These are phyloP conservation scores for Promerops cafer DNA, from an alignment of 2,113 vertebrate genomes.

Conservation along the genomic window DNA sequence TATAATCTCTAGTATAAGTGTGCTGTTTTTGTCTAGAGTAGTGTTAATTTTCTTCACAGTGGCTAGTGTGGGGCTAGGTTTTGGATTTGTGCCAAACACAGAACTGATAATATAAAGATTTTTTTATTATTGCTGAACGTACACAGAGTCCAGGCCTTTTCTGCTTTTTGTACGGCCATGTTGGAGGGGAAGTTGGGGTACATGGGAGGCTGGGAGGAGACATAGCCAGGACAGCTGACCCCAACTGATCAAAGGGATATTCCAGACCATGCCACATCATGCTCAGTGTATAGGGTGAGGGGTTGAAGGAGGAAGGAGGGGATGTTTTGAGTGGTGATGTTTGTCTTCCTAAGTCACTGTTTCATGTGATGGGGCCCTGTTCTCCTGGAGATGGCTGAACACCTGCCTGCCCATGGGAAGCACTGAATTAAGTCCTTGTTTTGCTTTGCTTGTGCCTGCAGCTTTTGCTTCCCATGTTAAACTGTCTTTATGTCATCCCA, in stretches of 20 bases:
- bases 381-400: background rate
- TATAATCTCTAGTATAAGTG: background rate
- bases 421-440: background rate
- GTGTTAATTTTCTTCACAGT: background rate
- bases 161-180: fast-evolving
- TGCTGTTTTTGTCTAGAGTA: background rate
- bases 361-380: background rate
- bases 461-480: background rate
- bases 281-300: background rate
- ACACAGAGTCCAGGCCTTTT: background rate
- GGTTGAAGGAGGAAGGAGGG: background rate
- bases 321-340: background rate
- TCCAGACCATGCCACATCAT: background rate
- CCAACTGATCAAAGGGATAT: background rate
- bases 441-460: background rate
- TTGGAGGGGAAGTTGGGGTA: background rate
- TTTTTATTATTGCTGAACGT: background rate
- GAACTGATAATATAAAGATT: too few relatives aligned
- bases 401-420: background rate
- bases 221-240: background rate
- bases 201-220: background rate
- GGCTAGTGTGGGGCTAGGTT: background rate
- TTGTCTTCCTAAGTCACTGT: background rate
- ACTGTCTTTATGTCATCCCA: background rate
- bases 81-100: background rate